Conservation (phyloP, 2,888 invertebrate genomes). For the Andrena praecox region DNA sequence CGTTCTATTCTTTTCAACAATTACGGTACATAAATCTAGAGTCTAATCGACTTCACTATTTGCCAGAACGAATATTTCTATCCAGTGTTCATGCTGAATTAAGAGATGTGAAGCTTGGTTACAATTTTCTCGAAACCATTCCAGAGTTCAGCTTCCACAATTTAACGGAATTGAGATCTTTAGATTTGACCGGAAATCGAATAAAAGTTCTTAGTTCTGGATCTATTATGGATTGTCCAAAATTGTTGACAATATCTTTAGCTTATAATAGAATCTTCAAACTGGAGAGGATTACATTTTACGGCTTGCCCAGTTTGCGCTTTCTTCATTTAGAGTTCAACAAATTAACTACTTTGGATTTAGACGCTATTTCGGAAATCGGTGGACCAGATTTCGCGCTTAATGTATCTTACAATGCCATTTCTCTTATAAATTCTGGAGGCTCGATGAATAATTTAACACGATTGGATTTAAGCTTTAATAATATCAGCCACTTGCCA, state of each 20-base stretch:
- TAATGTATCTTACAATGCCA: conserved; percentile 92
- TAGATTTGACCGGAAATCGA: conserved; percentile 92
- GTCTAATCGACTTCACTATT: conserved; percentile 91
- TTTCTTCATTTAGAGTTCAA: conserved; percentile 94
- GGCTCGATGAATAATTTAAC: conserved; percentile 88
- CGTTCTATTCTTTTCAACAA: conserved; percentile 87
- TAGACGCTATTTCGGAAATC: conserved; percentile 80
- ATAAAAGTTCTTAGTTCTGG: conserved; percentile 89
- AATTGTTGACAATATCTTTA: conserved; percentile 92
- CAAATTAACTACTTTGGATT: conserved; percentile 88
- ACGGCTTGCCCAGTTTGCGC: conserved; percentile 91
- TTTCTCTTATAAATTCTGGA: conserved; percentile 87
- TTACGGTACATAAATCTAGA: conserved; percentile 93
- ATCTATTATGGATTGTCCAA: conserved; percentile 92
- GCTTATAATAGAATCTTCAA: conserved; percentile 92
- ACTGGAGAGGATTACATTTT: conserved; percentile 91
- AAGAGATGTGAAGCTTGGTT: conserved; percentile 92
- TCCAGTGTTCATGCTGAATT: conserved; percentile 90
- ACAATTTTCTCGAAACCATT: conserved; percentile 91
- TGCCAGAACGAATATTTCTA: conserved; percentile 90
- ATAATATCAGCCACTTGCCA: conserved; percentile 90
- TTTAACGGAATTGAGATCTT: conserved; percentile 90
- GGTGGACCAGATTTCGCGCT: conserved; percentile 88
- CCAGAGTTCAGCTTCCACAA: conserved; percentile 90
- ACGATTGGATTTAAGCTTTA: conserved; percentile 94